A percentile compares a stretch with the other conserved stretches of the same genome.
phyloP scores from a whole-genome alignment of 2,888 invertebrate species.

The Drosophila eohydei region DNA sequence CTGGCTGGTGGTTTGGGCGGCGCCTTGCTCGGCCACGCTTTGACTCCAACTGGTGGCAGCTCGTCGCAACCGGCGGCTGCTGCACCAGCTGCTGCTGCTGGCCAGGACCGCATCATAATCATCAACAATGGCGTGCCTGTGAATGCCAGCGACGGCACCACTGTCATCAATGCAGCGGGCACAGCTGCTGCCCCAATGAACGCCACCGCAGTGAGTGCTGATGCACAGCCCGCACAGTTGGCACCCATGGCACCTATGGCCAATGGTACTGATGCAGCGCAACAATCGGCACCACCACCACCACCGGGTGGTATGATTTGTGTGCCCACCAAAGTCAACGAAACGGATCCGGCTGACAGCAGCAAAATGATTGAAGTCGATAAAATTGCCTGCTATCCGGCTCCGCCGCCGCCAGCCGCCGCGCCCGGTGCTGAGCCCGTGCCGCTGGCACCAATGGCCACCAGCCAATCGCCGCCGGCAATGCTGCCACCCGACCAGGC shows the following conservation, averaged over 20 bases:
- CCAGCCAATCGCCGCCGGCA: conserved; percentile 56
- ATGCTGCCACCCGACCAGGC: conserved; percentile 69
- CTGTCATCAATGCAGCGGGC: conserved; percentile 76
- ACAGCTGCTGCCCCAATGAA: conserved; percentile 48
- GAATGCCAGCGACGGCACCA: conserved; percentile 66
- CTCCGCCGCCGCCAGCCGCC: conserved; percentile 72
- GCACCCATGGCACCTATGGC: conserved; percentile 58
- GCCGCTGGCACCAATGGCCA: conserved; percentile 68
- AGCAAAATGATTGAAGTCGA: conserved; percentile 82
- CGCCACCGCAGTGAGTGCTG: conserved; percentile 35
- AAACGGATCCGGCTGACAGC: conserved; percentile 83
- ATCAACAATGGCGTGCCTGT: conserved; percentile 83
- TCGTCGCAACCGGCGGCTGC: conserved; percentile 68
- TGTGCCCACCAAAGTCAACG: conserved; percentile 82
- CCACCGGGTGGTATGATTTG: conserved; percentile 82
- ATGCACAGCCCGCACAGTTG: conserved; percentile 53
- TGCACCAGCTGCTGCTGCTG: conserved; percentile 65
- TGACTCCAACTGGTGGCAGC: conserved; percentile 81
- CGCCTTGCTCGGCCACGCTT: conserved; percentile 81
- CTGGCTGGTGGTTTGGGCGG: conserved; percentile 83
- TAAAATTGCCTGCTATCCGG: conserved; percentile 83
- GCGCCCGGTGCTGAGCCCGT: conserved; percentile 61
- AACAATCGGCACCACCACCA: conserved; percentile 34
- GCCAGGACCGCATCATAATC: conserved; percentile 83
- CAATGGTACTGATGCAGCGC: conserved; percentile 49